Conservation (phyloP, 2,888 invertebrate species). For the Merodon equestris region DNA sequence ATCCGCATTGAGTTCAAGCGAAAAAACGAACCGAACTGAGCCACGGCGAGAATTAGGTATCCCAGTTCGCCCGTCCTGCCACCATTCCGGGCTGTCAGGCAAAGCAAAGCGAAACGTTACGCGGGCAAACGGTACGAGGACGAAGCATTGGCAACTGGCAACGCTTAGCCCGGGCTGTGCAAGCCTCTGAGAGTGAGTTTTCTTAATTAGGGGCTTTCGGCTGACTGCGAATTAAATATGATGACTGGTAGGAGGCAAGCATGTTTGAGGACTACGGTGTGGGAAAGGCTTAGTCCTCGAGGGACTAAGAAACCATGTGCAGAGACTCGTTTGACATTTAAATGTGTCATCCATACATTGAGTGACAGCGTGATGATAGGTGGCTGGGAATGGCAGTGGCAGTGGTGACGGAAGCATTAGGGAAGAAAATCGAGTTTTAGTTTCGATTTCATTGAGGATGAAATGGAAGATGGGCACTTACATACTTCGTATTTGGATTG, state of each 20-base stretch:
- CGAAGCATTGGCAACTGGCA: not conserved
- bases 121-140: conserved; percentile 11
- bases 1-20: conserved; percentile 60
- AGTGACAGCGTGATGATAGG: not conserved
- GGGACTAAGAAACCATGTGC: conserved; percentile 17
- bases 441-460: no score
- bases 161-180: no score
- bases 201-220: conserved; percentile 55
- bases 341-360: conserved; percentile 41
- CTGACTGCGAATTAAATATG: conserved; percentile 44
- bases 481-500: no score
- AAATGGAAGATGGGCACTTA: no score
- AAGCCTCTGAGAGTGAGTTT: conserved; percentile 47
- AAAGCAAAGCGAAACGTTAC: conserved; percentile 36
- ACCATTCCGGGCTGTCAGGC: conserved; percentile 39
- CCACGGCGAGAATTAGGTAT: conserved; percentile 59
- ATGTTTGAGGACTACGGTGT: conserved; percentile 5
- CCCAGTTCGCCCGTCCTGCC: conserved; percentile 42
- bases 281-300: not conserved
- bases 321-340: conserved; percentile 46
- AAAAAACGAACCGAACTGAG: conserved; percentile 52
- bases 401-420: no score
- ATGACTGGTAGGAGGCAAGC: not conserved
- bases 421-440: no score
- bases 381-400: no score